These are phyloP conservation scores for Agraylea sexmaculata DNA, from an alignment of 1,140 invertebrate genomes.

Conservation along the genomic window DNA sequence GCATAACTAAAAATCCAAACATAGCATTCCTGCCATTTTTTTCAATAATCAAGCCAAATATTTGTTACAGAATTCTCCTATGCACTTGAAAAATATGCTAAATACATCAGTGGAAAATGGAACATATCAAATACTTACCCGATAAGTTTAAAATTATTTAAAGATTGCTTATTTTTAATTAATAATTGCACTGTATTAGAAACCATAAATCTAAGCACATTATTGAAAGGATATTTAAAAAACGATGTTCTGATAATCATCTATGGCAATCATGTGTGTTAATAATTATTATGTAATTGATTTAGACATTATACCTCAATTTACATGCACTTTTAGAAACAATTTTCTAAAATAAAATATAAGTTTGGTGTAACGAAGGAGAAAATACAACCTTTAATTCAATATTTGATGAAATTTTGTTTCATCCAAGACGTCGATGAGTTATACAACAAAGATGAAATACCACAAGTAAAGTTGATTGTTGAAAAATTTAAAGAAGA, in stretches of 20 bases:
- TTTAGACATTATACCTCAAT: background rate
- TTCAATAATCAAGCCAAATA: too few relatives aligned
- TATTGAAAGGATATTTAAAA: constrained; percentile 33
- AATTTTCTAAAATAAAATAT: constrained; percentile 12
- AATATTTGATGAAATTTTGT: background rate
- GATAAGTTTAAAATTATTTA: constrained; percentile 24
- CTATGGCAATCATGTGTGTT: constrained; percentile 10
- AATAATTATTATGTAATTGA: background rate
- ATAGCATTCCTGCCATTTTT: too few relatives aligned
- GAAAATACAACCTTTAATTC: constrained; percentile 1
- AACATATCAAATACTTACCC: constrained; percentile 8
- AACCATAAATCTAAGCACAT: constrained; percentile 23
- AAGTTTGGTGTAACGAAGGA: constrained; percentile 7
- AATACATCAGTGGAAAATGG: constrained; percentile 27
- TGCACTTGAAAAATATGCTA: constrained; percentile 29
- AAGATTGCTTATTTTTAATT: constrained; percentile 28
- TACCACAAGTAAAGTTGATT: background rate
- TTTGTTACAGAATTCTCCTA: too few relatives aligned
- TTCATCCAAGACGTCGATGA: constrained; percentile 1
- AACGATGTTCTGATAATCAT: constrained; percentile 24
- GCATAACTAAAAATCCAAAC: too few relatives aligned
- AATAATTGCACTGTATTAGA: constrained; percentile 26
- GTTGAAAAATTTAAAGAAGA: constrained; percentile 15
- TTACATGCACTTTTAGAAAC: constrained; percentile 1
- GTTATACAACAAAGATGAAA: background rate